Conservation (phyloP, 2,888 invertebrate species). For the Volucella inflata region DNA sequence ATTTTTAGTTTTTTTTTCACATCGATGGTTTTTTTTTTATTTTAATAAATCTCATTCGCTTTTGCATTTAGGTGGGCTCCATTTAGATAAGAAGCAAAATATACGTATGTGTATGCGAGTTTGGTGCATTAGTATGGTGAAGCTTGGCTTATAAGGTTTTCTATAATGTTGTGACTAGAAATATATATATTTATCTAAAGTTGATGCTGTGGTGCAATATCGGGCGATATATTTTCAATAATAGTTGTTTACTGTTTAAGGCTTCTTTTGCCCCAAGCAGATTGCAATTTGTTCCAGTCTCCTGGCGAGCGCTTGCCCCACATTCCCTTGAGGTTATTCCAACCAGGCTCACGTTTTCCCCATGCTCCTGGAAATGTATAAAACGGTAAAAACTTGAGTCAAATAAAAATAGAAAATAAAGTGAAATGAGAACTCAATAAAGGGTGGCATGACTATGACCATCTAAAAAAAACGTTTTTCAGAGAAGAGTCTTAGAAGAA, state of each 20-base stretch:
- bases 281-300: constrained; percentile 83
- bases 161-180: constrained; percentile 9
- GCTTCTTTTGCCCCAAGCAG: constrained; percentile 83
- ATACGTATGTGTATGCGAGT: neutral
- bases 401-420: constrained; percentile 11
- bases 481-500: too few species aligned
- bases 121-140: constrained; percentile 8
- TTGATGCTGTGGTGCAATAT: neutral
- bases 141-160: neutral
- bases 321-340: constrained; percentile 91
- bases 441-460: too few species aligned
- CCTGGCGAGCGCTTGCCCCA: constrained; percentile 88
- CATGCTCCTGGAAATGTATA: constrained; percentile 86
- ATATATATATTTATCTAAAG: constrained; percentile 1
- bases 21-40: constrained; percentile 42
- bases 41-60: neutral
- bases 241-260: constrained; percentile 12
- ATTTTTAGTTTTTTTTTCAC: constrained; percentile 59
- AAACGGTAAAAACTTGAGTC: neutral
- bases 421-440: neutral
- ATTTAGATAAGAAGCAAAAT: neutral
- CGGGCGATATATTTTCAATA: neutral
- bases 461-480: too few species aligned
- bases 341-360: constrained; percentile 91
- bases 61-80: too few species aligned